A percentile compares a stretch with the other conserved stretches of the same genome.
Evolutionary conservation across 2,888 invertebrate species (phyloP).

Genomic region (Gastrophysa polygoni): DNA sequence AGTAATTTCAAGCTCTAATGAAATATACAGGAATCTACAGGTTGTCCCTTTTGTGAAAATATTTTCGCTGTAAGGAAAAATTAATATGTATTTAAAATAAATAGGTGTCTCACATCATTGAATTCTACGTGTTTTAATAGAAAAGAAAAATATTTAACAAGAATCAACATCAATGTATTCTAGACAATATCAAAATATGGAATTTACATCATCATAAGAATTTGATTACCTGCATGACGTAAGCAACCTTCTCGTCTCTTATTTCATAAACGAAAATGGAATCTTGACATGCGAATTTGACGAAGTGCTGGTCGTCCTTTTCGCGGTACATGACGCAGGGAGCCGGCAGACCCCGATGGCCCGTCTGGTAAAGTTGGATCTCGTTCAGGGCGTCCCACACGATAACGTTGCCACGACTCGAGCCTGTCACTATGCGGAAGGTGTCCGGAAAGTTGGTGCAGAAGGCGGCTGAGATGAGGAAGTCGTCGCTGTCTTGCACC

Average conservation of each 20-base stretch:
- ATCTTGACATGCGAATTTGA: slow-evolving; percentile 17
- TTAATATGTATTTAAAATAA: no score
- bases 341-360: slow-evolving; percentile 23
- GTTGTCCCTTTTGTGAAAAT: no score
- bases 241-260: not conserved
- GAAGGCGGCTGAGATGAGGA: slow-evolving; percentile 43
- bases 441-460: slow-evolving; percentile 35
- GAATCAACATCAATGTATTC: no score
- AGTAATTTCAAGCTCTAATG: no score
- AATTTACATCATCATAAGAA: no score
- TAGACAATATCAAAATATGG: no score
- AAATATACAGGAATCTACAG: no score
- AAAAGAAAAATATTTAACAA: no score
- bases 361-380: slow-evolving; percentile 22
- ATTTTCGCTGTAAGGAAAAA: no score
- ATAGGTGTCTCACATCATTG: no score
- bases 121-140: no score
- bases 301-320: slow-evolving; percentile 2
- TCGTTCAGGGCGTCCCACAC: slow-evolving; percentile 38
- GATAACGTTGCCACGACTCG: slow-evolving; percentile 35
- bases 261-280: slow-evolving; percentile 23
- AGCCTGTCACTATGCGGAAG: slow-evolving; percentile 38
- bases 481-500: slow-evolving; percentile 20
- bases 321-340: slow-evolving; percentile 28
- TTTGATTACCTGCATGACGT: not conserved